Percentiles rank a stretch among this genome's conserved stretches.
phyloP scores from a whole-genome alignment of 2,113 vertebrate species.

The Salvelinus alpinus region DNA sequence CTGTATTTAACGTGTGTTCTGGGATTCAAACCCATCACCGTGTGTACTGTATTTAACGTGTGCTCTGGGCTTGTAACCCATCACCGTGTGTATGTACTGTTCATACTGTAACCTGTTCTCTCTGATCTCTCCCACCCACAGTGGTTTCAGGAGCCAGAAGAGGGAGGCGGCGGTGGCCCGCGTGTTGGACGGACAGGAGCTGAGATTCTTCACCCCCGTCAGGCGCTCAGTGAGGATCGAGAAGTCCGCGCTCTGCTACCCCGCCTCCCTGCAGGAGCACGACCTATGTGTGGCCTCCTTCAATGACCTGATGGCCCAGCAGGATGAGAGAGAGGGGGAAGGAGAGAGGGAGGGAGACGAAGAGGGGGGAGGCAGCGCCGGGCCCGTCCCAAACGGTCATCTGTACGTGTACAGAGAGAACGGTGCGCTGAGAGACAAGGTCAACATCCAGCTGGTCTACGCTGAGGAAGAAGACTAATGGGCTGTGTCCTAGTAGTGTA shows the following conservation, averaged over 20 bases:
- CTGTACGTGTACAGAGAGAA: conserved; percentile 76
- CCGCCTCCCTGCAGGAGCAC: conserved; percentile 67
- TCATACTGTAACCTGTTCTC: too few relatives aligned
- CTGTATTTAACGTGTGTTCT: background rate
- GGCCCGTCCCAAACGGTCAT: background rate
- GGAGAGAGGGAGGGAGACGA: background rate
- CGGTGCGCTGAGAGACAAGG: conserved; percentile 67
- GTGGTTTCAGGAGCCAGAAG: conserved; percentile 54
- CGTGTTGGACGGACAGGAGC: conserved; percentile 62
- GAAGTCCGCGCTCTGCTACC: conserved; percentile 51
- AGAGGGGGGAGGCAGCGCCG: background rate
- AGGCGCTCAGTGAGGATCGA: conserved; percentile 75
- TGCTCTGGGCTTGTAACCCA: too few relatives aligned
- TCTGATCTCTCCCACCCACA: conserved; percentile 20
- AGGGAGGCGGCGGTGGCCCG: conserved; percentile 18
- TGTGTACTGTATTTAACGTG: too few relatives aligned
- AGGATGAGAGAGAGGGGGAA: conserved; percentile 21
- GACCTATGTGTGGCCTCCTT: conserved; percentile 73
- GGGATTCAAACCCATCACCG: too few relatives aligned
- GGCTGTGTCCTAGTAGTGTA: background rate
- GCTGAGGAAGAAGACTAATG: conserved; percentile 19
- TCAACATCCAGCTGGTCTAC: conserved; percentile 55
- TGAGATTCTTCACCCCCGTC: conserved; percentile 78
- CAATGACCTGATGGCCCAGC: conserved; percentile 58
- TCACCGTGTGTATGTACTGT: too few relatives aligned